Conservation (phyloP, 1,140 invertebrate genomes). For the Magallana angulata region DNA sequence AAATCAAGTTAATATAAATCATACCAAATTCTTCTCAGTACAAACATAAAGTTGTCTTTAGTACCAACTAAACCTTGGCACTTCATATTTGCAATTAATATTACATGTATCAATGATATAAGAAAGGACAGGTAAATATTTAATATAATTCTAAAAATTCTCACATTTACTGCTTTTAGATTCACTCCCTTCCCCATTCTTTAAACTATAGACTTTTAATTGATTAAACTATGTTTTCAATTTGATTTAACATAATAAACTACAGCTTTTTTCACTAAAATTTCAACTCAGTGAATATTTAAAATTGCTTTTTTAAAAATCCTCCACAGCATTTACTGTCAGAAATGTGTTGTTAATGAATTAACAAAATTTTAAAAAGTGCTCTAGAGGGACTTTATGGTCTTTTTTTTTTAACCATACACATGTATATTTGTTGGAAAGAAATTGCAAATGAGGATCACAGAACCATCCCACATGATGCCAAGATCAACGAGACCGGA, state of each 20-base stretch:
- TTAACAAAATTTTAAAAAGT: neutral
- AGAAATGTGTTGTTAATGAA: neutral
- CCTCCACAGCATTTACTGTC: neutral
- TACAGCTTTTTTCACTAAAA: too few species aligned
- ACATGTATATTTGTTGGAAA: neutral
- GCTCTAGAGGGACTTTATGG: too few species aligned
- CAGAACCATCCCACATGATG: neutral
- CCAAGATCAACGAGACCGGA: neutral
- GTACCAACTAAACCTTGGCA: neutral
- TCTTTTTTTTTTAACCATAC: too few species aligned
- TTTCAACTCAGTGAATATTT: too few species aligned
- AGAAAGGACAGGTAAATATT: neutral
- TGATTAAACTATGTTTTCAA: too few species aligned
- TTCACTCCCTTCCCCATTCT: too few species aligned
- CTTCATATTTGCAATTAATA: conserved; percentile 15
- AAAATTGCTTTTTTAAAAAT: too few species aligned
- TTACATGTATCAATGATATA: neutral
- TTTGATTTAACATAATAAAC: too few species aligned
- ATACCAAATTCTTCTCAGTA: neutral
- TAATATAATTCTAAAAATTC: too few species aligned
- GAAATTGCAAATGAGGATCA: neutral
- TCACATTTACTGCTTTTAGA: too few species aligned
- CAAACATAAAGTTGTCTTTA: neutral
- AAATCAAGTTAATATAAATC: neutral
- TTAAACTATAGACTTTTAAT: too few species aligned